Evolutionary conservation across 2,888 invertebrate genomes (phyloP), one percentile per base, ranked within the genome.

Genomic region (Odontomyia ornata): DNA sequence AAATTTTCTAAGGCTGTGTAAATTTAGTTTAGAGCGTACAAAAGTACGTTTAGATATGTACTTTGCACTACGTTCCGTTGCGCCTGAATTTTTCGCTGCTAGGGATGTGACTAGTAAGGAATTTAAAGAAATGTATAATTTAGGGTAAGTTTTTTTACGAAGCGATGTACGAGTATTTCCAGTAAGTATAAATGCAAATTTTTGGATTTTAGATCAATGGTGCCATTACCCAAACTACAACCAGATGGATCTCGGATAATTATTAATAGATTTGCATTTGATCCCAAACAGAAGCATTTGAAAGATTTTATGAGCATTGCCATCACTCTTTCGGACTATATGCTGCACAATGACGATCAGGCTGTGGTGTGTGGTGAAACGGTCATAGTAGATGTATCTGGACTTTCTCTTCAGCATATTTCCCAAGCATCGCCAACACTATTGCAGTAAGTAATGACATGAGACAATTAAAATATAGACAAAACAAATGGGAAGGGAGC

Each of bases 1-100:
- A 5, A 85, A 89, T 0, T 92, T 91, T 83, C 85, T 92, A 21
- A 88, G 92, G 9, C 91, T 91, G 46, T 90, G 90, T 82, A 92
- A 92, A 83, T 91, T 88, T 83, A 91, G 91, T 80, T 83, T 92
- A 81, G 91, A 91, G 82, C 86, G 88, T 64, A 87, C 90, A 1
- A 92, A 92, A 81, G 88, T 89, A 80, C 91, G 91, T 83, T 79
- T 92, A 5, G 91, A 92, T 81, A 84, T 88, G 67, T 90, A 87
- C 81, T 90, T 91, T 81, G 88, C 91, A 0, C 77, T 91, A 76
- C 86, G 88, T 28, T 84, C 87, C 0, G 84, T 88, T 30, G 85
- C 89, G 3, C 90, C 91, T 0, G 91, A 91, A 80, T 82, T 90
- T 78, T 89, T 84, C 79, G 77, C 77, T 2, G 82, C 84, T 75